Base-by-base conservation (phyloP, 2,797 vertebrate species). In the Emydoidea blandingii region DNA sequence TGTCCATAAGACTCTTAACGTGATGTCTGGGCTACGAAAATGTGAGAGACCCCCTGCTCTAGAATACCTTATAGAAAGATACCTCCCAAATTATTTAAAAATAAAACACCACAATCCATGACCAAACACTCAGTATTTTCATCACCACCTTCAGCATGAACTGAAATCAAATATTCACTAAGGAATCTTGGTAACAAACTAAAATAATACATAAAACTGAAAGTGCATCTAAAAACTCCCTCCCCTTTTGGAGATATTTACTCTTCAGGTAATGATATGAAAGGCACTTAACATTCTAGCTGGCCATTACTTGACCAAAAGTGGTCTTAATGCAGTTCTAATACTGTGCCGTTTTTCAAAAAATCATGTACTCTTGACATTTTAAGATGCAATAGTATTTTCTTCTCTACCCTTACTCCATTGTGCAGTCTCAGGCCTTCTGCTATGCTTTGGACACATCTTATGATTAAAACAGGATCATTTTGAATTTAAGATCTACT, bases 311-410 rank as follows among this genome's bases (percentile, higher is more conserved):
- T n/a, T 5, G 2, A 2, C 11, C 31, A 56, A 49, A 49, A 78
- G 44, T 31, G 74, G 21, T 29, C 74, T 31, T 49, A 47, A 16
- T 78, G 74, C 44, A 78, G 44, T 41, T 72, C 68, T 72, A 72
- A 72, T 6, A 37, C 68, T 23, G 12, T 1, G 14, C 5, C 47
- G 12, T n/a, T 83, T 59, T 76, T 95, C 6, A 10, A 57, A 54
- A 1, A 25, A 44, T 41, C 41, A 6, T 0, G 0, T 3, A 25
- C 12, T 21, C 74, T 47, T 78, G 15, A 49, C 12, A 78, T 49
- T 56, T 83, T 81, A 5, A 34, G 12, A 18, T 86, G 50, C 31
- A 54, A 14, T 1, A 2, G 47, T 6, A 78, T 0, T 23, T 1
- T 0, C 59, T 41, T 18, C 72, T 29, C 83, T 5, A 81, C 11